Evolutionary conservation across 30 jellyfish, hydroid and myxozoan species (phyloP).

Genomic region (Aurelia aurita complex sp. Pacific): DNA sequence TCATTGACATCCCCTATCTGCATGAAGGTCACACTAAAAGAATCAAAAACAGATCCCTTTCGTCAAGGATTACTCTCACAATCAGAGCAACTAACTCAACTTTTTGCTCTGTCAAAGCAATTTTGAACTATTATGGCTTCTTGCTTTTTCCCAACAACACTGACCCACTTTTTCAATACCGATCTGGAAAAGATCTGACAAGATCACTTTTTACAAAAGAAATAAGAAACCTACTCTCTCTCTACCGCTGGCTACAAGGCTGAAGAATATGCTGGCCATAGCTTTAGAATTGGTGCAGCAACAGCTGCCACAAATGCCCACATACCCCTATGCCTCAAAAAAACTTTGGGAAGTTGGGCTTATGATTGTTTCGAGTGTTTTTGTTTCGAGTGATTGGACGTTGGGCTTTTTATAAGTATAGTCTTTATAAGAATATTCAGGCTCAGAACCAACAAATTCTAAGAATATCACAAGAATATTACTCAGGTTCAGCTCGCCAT

Average conservation of each 20-base stretch:
- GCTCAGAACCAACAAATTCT: too few relatives aligned
- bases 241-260: not conserved
- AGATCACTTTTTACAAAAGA: not conserved
- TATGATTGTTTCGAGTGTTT: not conserved
- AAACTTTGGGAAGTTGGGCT: conserved; percentile 3
- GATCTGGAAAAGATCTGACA: not conserved
- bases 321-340: not conserved
- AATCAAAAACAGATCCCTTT: conserved; percentile 10
- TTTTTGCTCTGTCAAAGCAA: conserved; percentile 15
- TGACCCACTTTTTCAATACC: conserved; percentile 8
- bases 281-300: not conserved
- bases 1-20: not conserved
- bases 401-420: too few relatives aligned
- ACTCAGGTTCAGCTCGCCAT: too few relatives aligned
- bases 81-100: not conserved
- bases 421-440: too few relatives aligned
- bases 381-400: too few relatives aligned
- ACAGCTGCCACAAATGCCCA: not conserved
- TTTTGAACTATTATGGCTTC: not conserved
- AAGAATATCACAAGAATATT: too few relatives aligned
- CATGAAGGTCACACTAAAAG: not conserved
- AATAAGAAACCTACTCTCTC: not conserved
- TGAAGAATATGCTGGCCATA: conserved; percentile 6
- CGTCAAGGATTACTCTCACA: conserved; percentile 4
- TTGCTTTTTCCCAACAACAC: not conserved